These are phyloP conservation scores for Setophaga coronata DNA, from an alignment of 2,113 vertebrate species.

Conservation along the genomic window DNA sequence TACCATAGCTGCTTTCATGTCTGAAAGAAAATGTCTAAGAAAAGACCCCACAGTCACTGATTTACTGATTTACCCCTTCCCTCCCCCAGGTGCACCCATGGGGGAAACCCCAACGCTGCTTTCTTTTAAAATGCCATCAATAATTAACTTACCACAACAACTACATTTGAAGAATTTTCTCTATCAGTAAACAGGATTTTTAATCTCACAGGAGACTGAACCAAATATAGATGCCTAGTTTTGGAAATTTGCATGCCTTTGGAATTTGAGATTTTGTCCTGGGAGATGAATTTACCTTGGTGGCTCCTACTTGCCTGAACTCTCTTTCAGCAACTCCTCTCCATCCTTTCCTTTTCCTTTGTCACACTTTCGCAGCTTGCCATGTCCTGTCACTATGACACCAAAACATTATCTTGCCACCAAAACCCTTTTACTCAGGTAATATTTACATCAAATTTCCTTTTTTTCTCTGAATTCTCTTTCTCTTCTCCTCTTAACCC, in stretches of 20 bases:
- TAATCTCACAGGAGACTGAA: background rate
- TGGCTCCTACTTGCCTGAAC: background rate
- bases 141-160: background rate
- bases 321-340: background rate
- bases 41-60: background rate
- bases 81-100: background rate
- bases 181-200: background rate
- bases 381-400: background rate
- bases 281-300: background rate
- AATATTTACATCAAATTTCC: background rate
- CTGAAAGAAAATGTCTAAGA: background rate
- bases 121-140: background rate
- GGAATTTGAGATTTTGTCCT: background rate
- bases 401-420: background rate
- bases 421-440: background rate
- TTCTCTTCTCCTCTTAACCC: no score
- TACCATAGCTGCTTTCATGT: background rate
- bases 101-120: background rate
- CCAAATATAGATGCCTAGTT: background rate
- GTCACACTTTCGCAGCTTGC: background rate
- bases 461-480: no score
- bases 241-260: background rate
- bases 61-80: background rate
- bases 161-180: background rate
- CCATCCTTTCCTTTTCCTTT: background rate